Percentiles rank a stretch among this genome's conserved stretches.
Conservation (phyloP, 2,888 invertebrate species). For the Oscheius sp. region DNA sequence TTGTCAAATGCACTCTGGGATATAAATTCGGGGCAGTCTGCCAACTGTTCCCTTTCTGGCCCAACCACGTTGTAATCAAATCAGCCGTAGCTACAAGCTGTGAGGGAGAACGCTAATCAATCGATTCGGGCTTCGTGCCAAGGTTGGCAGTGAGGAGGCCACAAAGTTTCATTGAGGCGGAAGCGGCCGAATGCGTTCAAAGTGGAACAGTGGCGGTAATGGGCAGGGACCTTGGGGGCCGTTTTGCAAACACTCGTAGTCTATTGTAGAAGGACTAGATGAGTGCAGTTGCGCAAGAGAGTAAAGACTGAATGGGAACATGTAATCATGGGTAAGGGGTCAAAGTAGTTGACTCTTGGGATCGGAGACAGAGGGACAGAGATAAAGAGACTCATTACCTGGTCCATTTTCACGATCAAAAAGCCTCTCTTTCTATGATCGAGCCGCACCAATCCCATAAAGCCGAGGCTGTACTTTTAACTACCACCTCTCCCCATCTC, state of each 20-base stretch:
- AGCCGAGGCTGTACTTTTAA: too few species aligned
- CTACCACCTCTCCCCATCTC: too few species aligned
- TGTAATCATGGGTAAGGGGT: too few species aligned
- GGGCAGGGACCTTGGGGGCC: constrained; percentile 24
- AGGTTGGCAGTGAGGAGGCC: not conserved
- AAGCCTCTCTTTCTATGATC: too few species aligned
- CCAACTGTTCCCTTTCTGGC: constrained; percentile 7
- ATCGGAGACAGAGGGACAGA: too few species aligned
- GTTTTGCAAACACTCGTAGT: constrained; percentile 26
- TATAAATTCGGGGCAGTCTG: constrained; percentile 15
- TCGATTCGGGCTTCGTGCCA: not conserved
- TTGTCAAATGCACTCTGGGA: constrained; percentile 30
- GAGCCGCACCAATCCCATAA: too few species aligned
- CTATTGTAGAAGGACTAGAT: constrained; percentile 1
- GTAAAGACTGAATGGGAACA: not conserved
- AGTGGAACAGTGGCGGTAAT: constrained; percentile 10
- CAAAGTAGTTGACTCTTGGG: too few species aligned
- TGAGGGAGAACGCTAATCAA: not conserved
- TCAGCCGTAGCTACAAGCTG: not conserved
- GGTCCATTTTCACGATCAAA: too few species aligned
- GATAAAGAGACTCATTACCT: too few species aligned
- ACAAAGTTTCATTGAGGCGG: not conserved
- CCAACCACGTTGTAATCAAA: not conserved
- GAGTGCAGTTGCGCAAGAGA: constrained; percentile 9
- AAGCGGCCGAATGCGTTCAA: constrained; percentile 1